Evolutionary conservation across 2,888 invertebrate species (phyloP).

Genomic region (Nemotelus pantherinus): DNA sequence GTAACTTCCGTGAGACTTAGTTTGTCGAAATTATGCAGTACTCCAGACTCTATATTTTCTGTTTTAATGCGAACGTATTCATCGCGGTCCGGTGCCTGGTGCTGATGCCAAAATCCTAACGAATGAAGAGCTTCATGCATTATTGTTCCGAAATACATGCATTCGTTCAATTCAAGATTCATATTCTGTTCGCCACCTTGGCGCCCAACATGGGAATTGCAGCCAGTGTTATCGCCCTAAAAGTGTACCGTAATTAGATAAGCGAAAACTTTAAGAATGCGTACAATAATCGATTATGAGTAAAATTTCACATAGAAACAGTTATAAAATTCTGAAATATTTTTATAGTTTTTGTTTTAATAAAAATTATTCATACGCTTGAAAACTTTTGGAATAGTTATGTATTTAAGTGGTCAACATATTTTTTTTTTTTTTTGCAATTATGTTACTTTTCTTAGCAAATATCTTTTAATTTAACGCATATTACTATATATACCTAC

Average conservation of each 20-base stretch:
- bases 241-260: neutral
- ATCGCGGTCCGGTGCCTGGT: conserved; percentile 79
- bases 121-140: conserved; percentile 83
- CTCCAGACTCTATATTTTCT: conserved; percentile 66
- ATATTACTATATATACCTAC: conserved; percentile 43
- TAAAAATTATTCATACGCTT: no score
- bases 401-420: no score
- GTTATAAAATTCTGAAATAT: neutral
- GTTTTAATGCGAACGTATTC: conserved; percentile 70
- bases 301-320: neutral
- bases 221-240: conserved; percentile 66
- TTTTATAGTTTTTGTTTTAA: no score
- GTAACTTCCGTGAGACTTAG: conserved; percentile 67
- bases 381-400: no score
- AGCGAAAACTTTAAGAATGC: neutral
- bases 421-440: no score
- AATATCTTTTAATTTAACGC: no score
- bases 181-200: conserved; percentile 63
- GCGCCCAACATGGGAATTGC: conserved; percentile 80
- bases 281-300: neutral
- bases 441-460: no score
- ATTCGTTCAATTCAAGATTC: conserved; percentile 59
- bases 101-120: conserved; percentile 82
- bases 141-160: conserved; percentile 67
- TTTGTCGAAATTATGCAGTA: conserved; percentile 76